These are phyloP conservation scores for Sander lucioperca DNA, from an alignment of 2,113 vertebrate species.

Conservation along the genomic window DNA sequence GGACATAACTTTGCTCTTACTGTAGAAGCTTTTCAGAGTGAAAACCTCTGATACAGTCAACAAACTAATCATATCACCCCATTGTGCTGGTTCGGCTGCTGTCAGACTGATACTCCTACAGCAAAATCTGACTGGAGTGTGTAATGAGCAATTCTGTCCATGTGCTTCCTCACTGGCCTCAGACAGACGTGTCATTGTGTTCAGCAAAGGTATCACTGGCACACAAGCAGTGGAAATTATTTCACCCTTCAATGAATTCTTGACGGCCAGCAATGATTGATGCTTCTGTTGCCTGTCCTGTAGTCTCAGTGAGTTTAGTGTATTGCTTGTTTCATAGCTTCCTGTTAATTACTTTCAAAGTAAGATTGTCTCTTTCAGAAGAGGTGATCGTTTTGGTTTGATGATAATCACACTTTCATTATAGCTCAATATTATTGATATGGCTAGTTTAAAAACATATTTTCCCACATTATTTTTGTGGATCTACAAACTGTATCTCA, in stretches of 20 bases:
- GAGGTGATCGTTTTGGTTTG: not conserved
- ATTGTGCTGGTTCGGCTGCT: slow-evolving; percentile 37
- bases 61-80: slow-evolving; percentile 46
- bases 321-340: slow-evolving; percentile 9
- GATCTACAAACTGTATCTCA: not conserved
- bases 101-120: slow-evolving; percentile 23
- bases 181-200: slow-evolving; percentile 17
- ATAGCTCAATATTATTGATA: not conserved
- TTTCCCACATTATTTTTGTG: not conserved
- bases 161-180: not conserved
- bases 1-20: slow-evolving; percentile 74
- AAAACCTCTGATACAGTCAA: slow-evolving; percentile 43
- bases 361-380: not conserved
- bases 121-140: slow-evolving; percentile 22
- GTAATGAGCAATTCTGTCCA: slow-evolving; percentile 29
- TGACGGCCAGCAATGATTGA: slow-evolving; percentile 21
- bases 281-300: not conserved
- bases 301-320: not conserved
- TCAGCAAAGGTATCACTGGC: slow-evolving; percentile 5
- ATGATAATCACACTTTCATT: slow-evolving; percentile 5
- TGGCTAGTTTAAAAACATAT: not conserved
- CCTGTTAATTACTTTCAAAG: slow-evolving; percentile 6
- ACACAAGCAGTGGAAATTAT: slow-evolving; percentile 15
- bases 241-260: slow-evolving; percentile 14
- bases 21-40: slow-evolving; percentile 30